Conservation (phyloP, 2,113 vertebrate species). For the Erythrocercus mccallii region DNA sequence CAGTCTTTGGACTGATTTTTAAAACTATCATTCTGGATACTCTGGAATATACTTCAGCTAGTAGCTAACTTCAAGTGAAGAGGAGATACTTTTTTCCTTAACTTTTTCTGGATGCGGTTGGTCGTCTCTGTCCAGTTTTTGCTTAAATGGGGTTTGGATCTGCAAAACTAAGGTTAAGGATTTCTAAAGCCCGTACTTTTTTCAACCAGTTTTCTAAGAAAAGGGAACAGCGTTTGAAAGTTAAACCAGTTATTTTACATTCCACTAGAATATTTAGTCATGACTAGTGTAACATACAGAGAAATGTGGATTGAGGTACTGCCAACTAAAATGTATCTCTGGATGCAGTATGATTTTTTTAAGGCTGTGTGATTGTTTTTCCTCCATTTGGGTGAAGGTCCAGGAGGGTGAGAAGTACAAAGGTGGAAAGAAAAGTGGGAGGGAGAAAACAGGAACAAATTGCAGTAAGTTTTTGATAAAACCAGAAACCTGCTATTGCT, state of each 20-base stretch:
- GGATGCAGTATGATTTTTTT: not conserved
- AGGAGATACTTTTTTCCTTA: not conserved
- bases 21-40: not conserved
- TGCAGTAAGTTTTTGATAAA: not conserved
- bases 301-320: not conserved
- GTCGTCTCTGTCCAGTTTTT: not conserved
- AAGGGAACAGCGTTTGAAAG: not conserved
- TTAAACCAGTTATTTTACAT: not conserved
- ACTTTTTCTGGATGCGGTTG: not conserved
- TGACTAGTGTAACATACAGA: not conserved
- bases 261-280: slow-evolving; percentile 4
- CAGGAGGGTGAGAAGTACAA: not conserved
- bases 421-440: not conserved
- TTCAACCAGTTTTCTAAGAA: slow-evolving; percentile 11
- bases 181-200: not conserved
- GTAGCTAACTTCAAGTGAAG: not conserved
- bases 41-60: not conserved
- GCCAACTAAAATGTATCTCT: not conserved
- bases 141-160: not conserved
- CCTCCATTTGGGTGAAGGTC: not conserved
- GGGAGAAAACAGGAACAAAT: not conserved
- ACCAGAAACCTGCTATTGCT: not conserved
- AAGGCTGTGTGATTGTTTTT: not conserved
- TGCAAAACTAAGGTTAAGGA: not conserved
- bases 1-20: not conserved